Evolutionary conservation across 1,140 invertebrate species (phyloP), one percentile per base, ranked within the genome.

Genomic region (Arion vulgaris): DNA sequence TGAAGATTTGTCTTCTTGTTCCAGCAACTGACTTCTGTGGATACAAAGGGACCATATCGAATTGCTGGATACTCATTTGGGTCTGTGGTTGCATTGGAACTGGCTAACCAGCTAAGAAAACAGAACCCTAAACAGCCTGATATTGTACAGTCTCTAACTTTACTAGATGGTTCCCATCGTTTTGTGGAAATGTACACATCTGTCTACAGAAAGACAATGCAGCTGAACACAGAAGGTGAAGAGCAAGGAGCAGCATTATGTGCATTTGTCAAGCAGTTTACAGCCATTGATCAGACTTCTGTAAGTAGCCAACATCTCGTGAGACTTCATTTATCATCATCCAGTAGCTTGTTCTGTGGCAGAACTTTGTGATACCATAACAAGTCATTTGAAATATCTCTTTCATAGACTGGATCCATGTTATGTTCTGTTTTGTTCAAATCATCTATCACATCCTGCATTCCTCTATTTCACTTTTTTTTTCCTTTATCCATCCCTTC

Each of bases 1-100:
- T n/a, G n/a, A n/a, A n/a, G n/a, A n/a, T n/a, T n/a, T n/a, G n/a
- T n/a, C n/a, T n/a, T n/a, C n/a, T n/a, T n/a, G n/a, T 83, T 87
- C 7, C 92, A 95, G 91, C 93, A 96, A 91, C 95, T 98, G 80
- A 95, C 95, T 87, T 93, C 93, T 38, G 92, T 96, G n/a, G 96
- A 98, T 92, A 94, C 95, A 0, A 92, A 94, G 81, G 96, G 96
- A 80, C 97, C 97, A 0, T 98, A 97, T 93, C 94, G 94, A 34
- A 91, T 99, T 57, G 94, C 96, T 51, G 98, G 98, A 4, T 99
- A 99, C 92, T 99, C 98, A 0, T 99, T 97, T 92, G 98, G 98
- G 71, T 95, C 96, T 15, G 95, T 95, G 81, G 95, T 99, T 17
- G 97, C 96, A 7, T 97, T 98, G 90, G 98, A 99, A 93, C 98